A percentile compares a stretch with the other conserved stretches of the same genome.
phyloP scores from a whole-genome alignment of 2,888 invertebrate genomes.

The Busseola fusca region DNA sequence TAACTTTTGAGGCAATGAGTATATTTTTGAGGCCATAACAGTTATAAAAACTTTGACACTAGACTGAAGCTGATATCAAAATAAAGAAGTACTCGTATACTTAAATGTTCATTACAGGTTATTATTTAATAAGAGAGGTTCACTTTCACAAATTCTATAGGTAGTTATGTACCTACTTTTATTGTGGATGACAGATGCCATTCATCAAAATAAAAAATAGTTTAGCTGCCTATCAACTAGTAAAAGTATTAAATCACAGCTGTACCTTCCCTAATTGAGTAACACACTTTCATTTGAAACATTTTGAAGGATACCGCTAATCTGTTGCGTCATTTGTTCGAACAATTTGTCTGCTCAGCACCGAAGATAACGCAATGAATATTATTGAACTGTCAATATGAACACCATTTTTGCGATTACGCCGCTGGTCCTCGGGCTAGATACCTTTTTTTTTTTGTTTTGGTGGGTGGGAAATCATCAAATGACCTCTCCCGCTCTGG shows the following conservation, averaged over 20 bases:
- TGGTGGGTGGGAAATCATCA: too few relatives aligned
- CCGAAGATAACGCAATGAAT: background rate
- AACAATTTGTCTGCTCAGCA: background rate
- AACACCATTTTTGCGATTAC: background rate
- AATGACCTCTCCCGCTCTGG: too few relatives aligned
- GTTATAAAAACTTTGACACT: slow-evolving; percentile 35
- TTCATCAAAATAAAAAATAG: slow-evolving; percentile 26
- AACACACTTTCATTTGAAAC: background rate
- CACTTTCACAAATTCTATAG: slow-evolving; percentile 38
- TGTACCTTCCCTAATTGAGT: background rate
- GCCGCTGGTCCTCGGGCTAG: too few relatives aligned
- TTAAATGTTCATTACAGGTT: slow-evolving; percentile 27
- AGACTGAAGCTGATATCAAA: slow-evolving; percentile 18
- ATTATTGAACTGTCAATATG: background rate
- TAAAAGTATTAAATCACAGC: background rate
- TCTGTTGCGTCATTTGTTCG: background rate
- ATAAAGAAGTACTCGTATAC: slow-evolving; percentile 15
- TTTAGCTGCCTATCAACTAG: background rate
- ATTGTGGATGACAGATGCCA: slow-evolving; percentile 5
- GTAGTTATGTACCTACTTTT: background rate
- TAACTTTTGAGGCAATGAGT: too few relatives aligned
- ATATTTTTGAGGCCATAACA: slow-evolving; percentile 1
- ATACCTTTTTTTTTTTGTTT: too few relatives aligned
- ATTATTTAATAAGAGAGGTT: slow-evolving; percentile 1
- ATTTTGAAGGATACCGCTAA: background rate